phyloP scores from a whole-genome alignment of 2,888 invertebrate genomes.

The Drepanosiphum platanoidis region DNA sequence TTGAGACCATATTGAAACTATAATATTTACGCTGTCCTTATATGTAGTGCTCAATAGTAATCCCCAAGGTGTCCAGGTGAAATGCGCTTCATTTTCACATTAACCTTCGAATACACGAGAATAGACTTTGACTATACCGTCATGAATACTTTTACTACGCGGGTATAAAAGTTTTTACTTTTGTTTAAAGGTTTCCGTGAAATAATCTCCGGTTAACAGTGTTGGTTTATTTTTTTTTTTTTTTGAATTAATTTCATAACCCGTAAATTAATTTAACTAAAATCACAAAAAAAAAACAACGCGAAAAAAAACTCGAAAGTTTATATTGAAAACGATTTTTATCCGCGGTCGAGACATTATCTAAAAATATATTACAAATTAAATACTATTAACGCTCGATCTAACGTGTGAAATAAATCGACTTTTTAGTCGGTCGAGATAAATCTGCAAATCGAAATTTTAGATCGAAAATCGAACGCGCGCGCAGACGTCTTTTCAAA shows the following conservation, averaged over 20 bases:
- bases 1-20: conserved; percentile 13
- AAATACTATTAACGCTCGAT: too few species aligned
- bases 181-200: background rate
- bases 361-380: background rate
- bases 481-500: too few species aligned
- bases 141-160: background rate
- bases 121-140: background rate
- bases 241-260: background rate
- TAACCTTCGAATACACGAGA: background rate
- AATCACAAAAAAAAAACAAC: background rate
- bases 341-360: background rate
- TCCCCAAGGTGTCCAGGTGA: conserved; percentile 4
- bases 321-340: background rate
- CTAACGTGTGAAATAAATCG: too few species aligned
- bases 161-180: background rate
- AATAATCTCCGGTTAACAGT: background rate
- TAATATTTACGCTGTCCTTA: conserved; percentile 10
- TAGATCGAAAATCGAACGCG: too few species aligned
- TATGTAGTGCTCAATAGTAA: conserved; percentile 1
- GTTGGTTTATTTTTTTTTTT: background rate
- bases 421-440: too few species aligned
- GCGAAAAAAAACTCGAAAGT: background rate
- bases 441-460: too few species aligned
- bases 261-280: background rate
- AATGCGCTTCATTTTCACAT: conserved; percentile 6